phyloP scores from a whole-genome alignment of 2,797 vertebrate genomes.

The Cirrhinus molitorella region DNA sequence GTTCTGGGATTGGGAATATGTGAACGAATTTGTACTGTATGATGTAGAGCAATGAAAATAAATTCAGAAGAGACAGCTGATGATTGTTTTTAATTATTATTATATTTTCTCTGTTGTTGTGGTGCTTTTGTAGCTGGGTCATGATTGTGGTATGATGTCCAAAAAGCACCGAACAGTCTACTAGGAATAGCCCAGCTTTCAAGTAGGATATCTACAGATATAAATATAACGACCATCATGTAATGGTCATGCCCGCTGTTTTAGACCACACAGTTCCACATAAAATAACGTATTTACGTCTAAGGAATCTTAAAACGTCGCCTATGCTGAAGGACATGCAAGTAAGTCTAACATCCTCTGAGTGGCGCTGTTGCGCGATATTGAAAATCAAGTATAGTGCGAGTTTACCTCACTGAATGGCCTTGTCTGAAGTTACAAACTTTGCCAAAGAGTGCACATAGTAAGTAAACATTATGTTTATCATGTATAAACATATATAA shows the following conservation, averaged over 20 bases:
- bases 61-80: not conserved
- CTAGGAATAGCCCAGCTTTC: too few relatives aligned
- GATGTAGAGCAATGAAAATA: constrained; percentile 31
- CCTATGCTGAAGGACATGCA: not conserved
- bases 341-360: not conserved
- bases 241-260: not conserved
- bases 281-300: not conserved
- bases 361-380: not conserved
- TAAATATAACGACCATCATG: not conserved
- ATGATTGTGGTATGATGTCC: too few relatives aligned
- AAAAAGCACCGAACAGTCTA: too few relatives aligned
- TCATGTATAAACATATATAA: not conserved
- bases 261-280: not conserved
- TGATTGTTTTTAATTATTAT: not conserved
- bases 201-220: not conserved
- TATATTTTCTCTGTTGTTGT: not conserved
- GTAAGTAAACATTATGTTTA: not conserved
- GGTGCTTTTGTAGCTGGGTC: not conserved
- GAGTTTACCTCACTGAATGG: not conserved
- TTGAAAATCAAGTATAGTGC: not conserved
- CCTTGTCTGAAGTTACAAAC: not conserved
- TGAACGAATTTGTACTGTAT: constrained; percentile 12
- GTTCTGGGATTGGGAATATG: constrained; percentile 10
- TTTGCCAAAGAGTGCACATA: not conserved
- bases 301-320: not conserved